Conservation (phyloP, 2,797 vertebrate genomes). For the Smutsia gigantea region DNA sequence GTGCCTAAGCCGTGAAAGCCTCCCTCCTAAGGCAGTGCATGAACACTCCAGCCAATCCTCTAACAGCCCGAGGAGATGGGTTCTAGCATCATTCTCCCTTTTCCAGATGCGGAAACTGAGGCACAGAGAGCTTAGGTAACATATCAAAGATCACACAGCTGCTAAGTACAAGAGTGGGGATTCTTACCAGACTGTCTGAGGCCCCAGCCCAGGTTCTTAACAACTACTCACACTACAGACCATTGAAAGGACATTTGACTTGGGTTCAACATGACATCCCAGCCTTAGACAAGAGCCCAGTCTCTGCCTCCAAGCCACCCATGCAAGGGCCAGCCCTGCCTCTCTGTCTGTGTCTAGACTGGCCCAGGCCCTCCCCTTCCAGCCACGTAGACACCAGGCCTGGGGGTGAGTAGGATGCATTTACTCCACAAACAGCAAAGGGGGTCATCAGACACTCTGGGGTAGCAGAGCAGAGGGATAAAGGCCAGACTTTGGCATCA, state of each 20-base stretch:
- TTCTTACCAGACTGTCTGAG: not conserved
- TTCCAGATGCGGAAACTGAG: not conserved
- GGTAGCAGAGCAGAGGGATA: not conserved
- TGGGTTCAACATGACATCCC: not conserved
- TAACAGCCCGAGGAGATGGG: accelerated
- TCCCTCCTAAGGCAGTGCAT: not conserved
- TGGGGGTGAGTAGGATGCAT: not conserved
- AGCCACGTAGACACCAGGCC: not conserved
- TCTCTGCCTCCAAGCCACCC: no score
- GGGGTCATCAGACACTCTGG: not conserved
- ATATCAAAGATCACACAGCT: not conserved
- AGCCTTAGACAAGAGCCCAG: not conserved
- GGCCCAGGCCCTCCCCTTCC: not conserved
- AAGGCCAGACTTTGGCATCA: not conserved
- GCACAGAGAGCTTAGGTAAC: not conserved
- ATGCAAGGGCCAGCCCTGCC: not conserved
- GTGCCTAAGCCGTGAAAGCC: not conserved
- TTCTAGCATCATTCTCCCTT: not conserved
- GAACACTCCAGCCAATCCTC: not conserved
- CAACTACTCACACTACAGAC: not conserved
- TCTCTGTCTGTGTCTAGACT: not conserved
- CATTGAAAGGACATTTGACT: not conserved
- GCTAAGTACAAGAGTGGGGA: not conserved
- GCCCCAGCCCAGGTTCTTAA: not conserved
- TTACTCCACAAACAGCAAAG: not conserved